Evolutionary conservation across 2,113 vertebrate species (phyloP).

Genomic region (Pomatostomus ruficeps): DNA sequence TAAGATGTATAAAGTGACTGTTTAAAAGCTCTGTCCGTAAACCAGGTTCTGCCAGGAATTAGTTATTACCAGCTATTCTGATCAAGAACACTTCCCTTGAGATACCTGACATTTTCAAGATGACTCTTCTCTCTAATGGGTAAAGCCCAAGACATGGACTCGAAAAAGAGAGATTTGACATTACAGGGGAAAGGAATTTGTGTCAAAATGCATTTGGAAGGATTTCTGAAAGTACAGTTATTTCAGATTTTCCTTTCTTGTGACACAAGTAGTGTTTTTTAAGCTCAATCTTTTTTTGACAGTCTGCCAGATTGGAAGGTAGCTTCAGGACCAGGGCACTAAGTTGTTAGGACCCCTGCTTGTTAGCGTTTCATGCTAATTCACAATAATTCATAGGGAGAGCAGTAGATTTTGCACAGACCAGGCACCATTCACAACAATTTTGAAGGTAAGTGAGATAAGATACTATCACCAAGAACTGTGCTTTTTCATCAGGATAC

Average conservation of each 20-base stretch:
- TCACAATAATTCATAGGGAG: background rate
- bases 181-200: background rate
- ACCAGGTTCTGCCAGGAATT: background rate
- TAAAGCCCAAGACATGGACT: background rate
- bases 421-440: background rate
- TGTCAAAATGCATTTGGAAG: background rate
- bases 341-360: background rate
- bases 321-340: background rate
- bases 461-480: background rate
- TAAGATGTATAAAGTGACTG: background rate
- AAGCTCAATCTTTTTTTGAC: background rate
- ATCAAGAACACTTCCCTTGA: background rate
- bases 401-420: background rate
- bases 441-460: background rate
- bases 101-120: background rate
- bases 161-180: background rate
- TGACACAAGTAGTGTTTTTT: background rate
- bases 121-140: background rate
- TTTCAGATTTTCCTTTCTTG: background rate
- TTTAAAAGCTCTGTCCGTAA: background rate
- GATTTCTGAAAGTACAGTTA: background rate
- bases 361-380: background rate
- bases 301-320: background rate
- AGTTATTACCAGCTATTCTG: background rate
- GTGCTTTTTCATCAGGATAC: background rate